Percentiles rank a stretch among this genome's conserved stretches.
These are phyloP conservation scores for Musca domestica DNA, from an alignment of 1,140 invertebrate species.

Conservation along the genomic window DNA sequence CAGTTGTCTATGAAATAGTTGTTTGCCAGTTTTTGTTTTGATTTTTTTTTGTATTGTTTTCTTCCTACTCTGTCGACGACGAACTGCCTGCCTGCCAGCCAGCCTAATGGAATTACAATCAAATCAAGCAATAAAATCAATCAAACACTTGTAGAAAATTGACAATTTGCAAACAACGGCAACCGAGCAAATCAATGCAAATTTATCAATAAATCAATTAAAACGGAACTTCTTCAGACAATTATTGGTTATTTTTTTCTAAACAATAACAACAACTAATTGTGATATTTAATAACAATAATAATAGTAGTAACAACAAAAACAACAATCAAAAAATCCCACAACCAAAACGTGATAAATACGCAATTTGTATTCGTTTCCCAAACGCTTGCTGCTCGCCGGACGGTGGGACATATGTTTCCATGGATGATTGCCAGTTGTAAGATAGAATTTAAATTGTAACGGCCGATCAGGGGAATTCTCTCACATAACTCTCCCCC, in stretches of 20 bases:
- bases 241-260: too few relatives aligned
- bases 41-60: too few relatives aligned
- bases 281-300: slow-evolving; percentile 19
- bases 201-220: slow-evolving; percentile 17
- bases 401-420: too few relatives aligned
- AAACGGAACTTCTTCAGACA: background rate
- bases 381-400: too few relatives aligned
- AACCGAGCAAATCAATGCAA: slow-evolving; percentile 16
- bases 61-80: too few relatives aligned
- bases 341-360: slow-evolving; percentile 2
- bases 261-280: background rate
- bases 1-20: too few relatives aligned
- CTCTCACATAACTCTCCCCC: background rate
- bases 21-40: too few relatives aligned
- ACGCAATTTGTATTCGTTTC: too few relatives aligned
- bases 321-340: background rate
- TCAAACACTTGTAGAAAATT: slow-evolving; percentile 15
- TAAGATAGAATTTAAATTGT: slow-evolving; percentile 10
- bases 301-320: background rate
- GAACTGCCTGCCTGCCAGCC: too few relatives aligned
- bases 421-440: too few relatives aligned
- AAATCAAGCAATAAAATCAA: slow-evolving; percentile 22
- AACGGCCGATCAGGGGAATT: slow-evolving; percentile 11
- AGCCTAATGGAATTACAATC: slow-evolving; percentile 15
- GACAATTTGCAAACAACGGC: background rate